These are phyloP conservation scores for Lypha dubia DNA, from an alignment of 2,888 invertebrate genomes.

Conservation along the genomic window DNA sequence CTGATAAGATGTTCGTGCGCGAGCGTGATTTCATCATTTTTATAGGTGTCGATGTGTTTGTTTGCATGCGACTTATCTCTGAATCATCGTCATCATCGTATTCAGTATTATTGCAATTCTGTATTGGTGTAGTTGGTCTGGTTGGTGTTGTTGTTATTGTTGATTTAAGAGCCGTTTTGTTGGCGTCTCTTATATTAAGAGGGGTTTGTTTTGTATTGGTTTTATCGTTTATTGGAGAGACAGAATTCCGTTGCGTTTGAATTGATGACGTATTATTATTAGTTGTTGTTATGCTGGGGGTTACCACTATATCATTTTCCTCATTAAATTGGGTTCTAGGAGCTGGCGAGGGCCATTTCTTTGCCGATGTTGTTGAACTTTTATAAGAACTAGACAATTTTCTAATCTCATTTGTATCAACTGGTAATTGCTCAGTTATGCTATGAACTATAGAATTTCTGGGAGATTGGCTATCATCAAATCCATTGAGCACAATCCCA, in stretches of 20 bases:
- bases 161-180: slow-evolving; percentile 21
- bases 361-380: slow-evolving; percentile 22
- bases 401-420: slow-evolving; percentile 49
- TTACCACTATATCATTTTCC: slow-evolving; percentile 69
- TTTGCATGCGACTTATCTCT: slow-evolving; percentile 83
- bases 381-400: slow-evolving; percentile 49
- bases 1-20: slow-evolving; percentile 84
- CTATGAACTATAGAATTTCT: slow-evolving; percentile 52
- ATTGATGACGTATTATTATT: slow-evolving; percentile 56
- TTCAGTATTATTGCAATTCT: slow-evolving; percentile 46
- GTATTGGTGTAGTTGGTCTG: slow-evolving; percentile 41
- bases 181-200: slow-evolving; percentile 42
- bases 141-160: slow-evolving; percentile 29
- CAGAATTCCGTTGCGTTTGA: slow-evolving; percentile 29
- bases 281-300: slow-evolving; percentile 34
- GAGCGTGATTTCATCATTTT: slow-evolving; percentile 83
- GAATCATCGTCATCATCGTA: slow-evolving; percentile 84
- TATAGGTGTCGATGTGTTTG: slow-evolving; percentile 83
- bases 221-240: slow-evolving; percentile 47
- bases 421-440: slow-evolving; percentile 35
- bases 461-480: slow-evolving; percentile 76
- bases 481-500: slow-evolving; percentile 82
- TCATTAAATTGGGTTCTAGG: slow-evolving; percentile 66
- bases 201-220: slow-evolving; percentile 62
- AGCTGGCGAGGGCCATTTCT: slow-evolving; percentile 64